Base-by-base conservation (phyloP, 2,888 invertebrate genomes). In the Caenorhabditis japonica region DNA sequence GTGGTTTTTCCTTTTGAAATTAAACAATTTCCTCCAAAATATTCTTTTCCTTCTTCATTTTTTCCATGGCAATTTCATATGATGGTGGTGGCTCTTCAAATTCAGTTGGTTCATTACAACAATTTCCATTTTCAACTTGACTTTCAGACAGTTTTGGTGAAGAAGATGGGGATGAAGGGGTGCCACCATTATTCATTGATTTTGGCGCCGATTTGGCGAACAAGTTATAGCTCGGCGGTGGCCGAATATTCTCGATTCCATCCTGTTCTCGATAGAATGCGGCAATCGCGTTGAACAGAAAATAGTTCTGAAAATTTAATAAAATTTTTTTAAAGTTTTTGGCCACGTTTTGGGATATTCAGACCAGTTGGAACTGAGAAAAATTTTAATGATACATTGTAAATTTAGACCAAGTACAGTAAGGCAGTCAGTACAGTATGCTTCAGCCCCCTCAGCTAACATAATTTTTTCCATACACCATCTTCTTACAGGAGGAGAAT, bases 241-340 rank as follows among this genome's bases (percentile, higher is more conserved):
- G 77, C 19, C 77, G 47, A 5, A 39, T 34, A 10, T 49, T 51
- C 4, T 59, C 62, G 3, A 74, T 30, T 0, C 68, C 74, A 13
- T 70, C 70, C 34, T 70, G 73, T 39, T 69, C 69, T 0, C 60
- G 64, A 44, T 71, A 71, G 21, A 74, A 59, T 4, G 72, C 64
- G 17, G 72, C 59, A 17, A 77, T 75, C 25, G 77, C 77, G 36
- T 77, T 77, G 69, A 77, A 77, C 10, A 77, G 75, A 55, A 77
- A 77, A 34, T 77, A 77, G 41, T 77, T 77, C 75, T 77, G 60
- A 43, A 74, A 41, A 34, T 21, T 10, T 10, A 10, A 10, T 30
- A 30, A 10, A 30, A 10, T 10, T 5, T 10, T 7, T 30, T 30
- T 30, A 10, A 5, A 30, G 5, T 10, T 38, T 36, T 36, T 51